Evolutionary conservation across 2,797 vertebrate genomes (phyloP).

Genomic region (Paramormyrops hopkinsi): DNA sequence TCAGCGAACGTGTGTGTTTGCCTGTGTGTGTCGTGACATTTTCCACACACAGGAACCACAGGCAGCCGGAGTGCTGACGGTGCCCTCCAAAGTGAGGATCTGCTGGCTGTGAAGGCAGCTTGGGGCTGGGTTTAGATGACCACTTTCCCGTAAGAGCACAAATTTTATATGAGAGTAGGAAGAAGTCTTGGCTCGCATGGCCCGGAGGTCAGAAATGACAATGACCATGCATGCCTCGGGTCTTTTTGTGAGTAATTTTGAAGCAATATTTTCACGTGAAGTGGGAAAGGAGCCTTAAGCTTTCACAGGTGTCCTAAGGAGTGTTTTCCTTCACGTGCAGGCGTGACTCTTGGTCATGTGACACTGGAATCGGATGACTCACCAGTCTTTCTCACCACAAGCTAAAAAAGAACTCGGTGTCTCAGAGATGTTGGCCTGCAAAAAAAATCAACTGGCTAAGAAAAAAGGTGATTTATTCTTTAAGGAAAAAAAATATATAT

Average conservation of each 20-base stretch:
- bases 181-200: slow-evolving; percentile 3
- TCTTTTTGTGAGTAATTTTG: slow-evolving; percentile 39
- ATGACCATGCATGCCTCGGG: slow-evolving; percentile 2
- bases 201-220: not conserved
- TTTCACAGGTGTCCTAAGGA: slow-evolving; percentile 31
- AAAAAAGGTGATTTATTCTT: slow-evolving; percentile 1
- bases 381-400: not conserved
- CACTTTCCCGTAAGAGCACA: slow-evolving; percentile 18
- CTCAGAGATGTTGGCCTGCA: not conserved
- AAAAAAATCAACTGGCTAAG: slow-evolving; percentile 5
- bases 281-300: slow-evolving; percentile 36
- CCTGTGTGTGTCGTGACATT: not conserved
- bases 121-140: not conserved
- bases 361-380: slow-evolving; percentile 50
- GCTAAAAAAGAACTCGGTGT: not conserved
- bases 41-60: not conserved
- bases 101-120: slow-evolving; percentile 4
- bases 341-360: slow-evolving; percentile 42
- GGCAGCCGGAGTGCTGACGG: not conserved
- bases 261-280: slow-evolving; percentile 50
- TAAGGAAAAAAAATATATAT: not conserved
- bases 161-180: slow-evolving; percentile 18
- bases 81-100: not conserved
- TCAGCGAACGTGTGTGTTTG: not conserved
- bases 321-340: slow-evolving; percentile 31